Evolutionary conservation across 2,113 vertebrate species (phyloP), one percentile per base, ranked within the genome.

Genomic region (Cettia cetti): DNA sequence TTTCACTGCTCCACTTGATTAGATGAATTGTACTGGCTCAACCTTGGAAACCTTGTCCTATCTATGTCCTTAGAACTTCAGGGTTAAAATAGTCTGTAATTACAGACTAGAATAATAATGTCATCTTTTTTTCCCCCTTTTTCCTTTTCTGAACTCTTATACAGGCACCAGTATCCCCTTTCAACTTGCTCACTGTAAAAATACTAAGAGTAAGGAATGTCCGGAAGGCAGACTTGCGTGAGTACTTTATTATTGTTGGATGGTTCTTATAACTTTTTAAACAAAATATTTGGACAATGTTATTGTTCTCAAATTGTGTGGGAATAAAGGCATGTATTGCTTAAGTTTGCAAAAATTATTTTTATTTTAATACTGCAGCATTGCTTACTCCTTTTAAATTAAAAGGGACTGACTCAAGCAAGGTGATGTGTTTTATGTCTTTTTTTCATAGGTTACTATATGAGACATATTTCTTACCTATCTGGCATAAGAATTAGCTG

Each of bases 101-200:
- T 54, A 56, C 6, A 57, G 42, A 17, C 40, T 47, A 1, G 15
- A 52, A 75, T 54, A 66, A 18, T 69, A 31, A 92, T 50, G 19
- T 35, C 10, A 7, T 31, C 0, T 61, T 28, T 42, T 35, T 11
- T 20, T 39, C 11, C 1, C 8, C 4, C 33, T 68, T 68, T 66
- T 60, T 16, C 8, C 16, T 59, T 22, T 56, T 69, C 47, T 72
- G 3, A 44, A 69, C 72, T 92, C 10, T 45, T 6, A 0, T 56
- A n/a, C 89, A 97, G 96, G 96, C 21, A 76, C 96, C 97, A 7
- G 91, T 92, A 56, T 96, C 95, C 74, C 95, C 96, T 61, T 97
- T 96, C 96, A 97, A 97, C 80, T 93, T 97, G 40, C 95, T 97
- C 40, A 97, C 96, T 68, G 96, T 97, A 57, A 96, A 96, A 95